Conservation (phyloP, 2,113 vertebrate species). For the Conger conger region DNA sequence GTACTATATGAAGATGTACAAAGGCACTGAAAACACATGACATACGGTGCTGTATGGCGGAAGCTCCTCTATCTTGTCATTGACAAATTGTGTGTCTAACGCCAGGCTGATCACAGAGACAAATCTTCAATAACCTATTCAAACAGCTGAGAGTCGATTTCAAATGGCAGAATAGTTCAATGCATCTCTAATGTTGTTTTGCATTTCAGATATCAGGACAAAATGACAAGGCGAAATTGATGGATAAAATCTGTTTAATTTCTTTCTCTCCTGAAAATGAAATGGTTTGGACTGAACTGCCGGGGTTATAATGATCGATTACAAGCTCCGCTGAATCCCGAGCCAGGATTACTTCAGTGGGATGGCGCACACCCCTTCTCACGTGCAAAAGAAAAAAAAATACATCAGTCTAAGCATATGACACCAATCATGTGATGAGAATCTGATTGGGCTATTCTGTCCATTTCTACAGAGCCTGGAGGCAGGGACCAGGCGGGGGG, state of each 20-base stretch:
- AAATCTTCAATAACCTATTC: conserved; percentile 51
- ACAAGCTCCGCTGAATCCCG: neutral
- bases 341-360: neutral
- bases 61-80: conserved; percentile 51
- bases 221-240: conserved; percentile 8
- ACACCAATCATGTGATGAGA: neutral
- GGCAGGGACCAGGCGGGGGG: neutral
- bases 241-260: conserved; percentile 19
- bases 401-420: neutral
- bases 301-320: neutral
- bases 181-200: conserved; percentile 17
- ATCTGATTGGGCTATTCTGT: neutral
- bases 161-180: conserved; percentile 20
- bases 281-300: neutral
- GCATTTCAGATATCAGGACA: conserved; percentile 7
- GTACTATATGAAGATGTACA: conserved; percentile 16
- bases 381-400: neutral
- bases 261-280: neutral
- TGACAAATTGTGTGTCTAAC: conserved; percentile 60
- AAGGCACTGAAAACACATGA: conserved; percentile 38
- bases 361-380: neutral
- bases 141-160: conserved; percentile 39
- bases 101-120: conserved; percentile 59
- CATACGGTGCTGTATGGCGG: conserved; percentile 45
- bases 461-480: neutral